Percentiles rank a stretch among this genome's conserved stretches.
phyloP scores from a whole-genome alignment of 2,888 invertebrate species.

The Thera obeliscata region DNA sequence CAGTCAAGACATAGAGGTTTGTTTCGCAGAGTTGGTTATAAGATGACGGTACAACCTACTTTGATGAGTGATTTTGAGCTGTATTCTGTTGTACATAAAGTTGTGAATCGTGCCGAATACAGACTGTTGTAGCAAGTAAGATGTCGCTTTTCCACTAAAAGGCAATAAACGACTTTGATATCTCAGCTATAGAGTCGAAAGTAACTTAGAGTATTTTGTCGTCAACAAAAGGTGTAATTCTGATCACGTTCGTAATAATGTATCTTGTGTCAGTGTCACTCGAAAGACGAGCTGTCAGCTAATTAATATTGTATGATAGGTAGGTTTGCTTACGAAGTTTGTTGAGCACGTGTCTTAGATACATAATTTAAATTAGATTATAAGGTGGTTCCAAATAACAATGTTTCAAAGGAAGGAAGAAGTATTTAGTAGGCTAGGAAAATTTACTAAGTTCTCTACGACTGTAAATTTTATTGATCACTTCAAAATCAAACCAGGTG shows the following conservation, averaged over 20 bases:
- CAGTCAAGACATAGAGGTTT: slow-evolving; percentile 1
- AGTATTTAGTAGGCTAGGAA: too few species aligned
- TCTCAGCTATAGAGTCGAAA: slow-evolving; percentile 14
- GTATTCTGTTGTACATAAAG: neutral
- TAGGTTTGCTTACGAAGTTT: slow-evolving; percentile 19
- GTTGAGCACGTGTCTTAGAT: slow-evolving; percentile 14
- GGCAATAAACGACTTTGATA: slow-evolving; percentile 6
- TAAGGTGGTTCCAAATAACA: neutral
- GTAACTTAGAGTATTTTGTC: neutral
- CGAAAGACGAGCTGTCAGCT: slow-evolving; percentile 22
- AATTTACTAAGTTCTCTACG: too few species aligned
- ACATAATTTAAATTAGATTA: neutral
- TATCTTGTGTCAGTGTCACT: slow-evolving; percentile 35
- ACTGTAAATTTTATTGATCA: neutral
- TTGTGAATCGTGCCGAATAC: neutral
- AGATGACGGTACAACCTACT: neutral
- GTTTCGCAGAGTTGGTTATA: neutral
- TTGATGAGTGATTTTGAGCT: neutral
- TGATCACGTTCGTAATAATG: slow-evolving; percentile 37
- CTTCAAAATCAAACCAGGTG: slow-evolving; percentile 7
- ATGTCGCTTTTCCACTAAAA: neutral
- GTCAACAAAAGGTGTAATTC: slow-evolving; percentile 30
- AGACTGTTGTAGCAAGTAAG: neutral
- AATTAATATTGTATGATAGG: slow-evolving; percentile 29
- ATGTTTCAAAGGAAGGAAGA: too few species aligned